phyloP scores from a whole-genome alignment of 2,797 vertebrate species.

The Myotis pilosus region DNA sequence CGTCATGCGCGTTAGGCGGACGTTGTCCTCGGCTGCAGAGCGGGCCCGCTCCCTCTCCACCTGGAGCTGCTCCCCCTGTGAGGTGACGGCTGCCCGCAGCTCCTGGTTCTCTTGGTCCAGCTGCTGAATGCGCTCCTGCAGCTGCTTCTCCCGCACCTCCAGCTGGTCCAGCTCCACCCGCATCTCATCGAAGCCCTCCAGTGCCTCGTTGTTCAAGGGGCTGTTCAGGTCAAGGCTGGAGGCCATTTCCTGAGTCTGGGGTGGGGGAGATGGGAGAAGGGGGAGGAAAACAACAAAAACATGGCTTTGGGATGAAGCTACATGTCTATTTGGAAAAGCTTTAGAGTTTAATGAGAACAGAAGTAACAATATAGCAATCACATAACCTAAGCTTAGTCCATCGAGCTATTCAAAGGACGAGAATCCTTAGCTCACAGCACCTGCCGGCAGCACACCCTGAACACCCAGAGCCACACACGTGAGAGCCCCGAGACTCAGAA shows the following conservation, averaged over 20 bases:
- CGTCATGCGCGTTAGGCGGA: slow-evolving; percentile 80
- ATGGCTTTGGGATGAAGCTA: background rate
- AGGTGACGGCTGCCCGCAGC: slow-evolving; percentile 79
- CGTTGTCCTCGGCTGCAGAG: slow-evolving; percentile 71
- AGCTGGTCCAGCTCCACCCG: slow-evolving; percentile 94
- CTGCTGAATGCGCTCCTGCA: slow-evolving; percentile 88
- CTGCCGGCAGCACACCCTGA: background rate
- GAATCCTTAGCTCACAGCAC: background rate
- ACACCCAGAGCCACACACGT: rapidly evolving
- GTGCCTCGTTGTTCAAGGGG: slow-evolving; percentile 85
- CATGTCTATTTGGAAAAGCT: background rate
- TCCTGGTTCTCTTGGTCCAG: slow-evolving; percentile 89
- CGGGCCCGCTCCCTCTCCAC: slow-evolving; percentile 76
- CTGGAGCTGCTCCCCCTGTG: slow-evolving; percentile 77
- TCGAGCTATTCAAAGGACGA: background rate
- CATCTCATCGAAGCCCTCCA: slow-evolving; percentile 90
- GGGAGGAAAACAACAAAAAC: background rate
- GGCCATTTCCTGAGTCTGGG: slow-evolving; percentile 89
- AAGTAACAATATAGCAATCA: background rate
- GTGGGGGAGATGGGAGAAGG: too few species aligned
- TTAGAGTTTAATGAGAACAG: background rate
- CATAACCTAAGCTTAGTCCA: background rate
- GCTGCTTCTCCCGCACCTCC: slow-evolving; percentile 90
- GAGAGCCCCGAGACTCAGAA: background rate
- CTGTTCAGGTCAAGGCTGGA: slow-evolving; percentile 90